A percentile compares a stretch with the other conserved stretches of the same genome.
Evolutionary conservation across 2,888 invertebrate genomes (phyloP).

Genomic region (Ophioninae sp.): DNA sequence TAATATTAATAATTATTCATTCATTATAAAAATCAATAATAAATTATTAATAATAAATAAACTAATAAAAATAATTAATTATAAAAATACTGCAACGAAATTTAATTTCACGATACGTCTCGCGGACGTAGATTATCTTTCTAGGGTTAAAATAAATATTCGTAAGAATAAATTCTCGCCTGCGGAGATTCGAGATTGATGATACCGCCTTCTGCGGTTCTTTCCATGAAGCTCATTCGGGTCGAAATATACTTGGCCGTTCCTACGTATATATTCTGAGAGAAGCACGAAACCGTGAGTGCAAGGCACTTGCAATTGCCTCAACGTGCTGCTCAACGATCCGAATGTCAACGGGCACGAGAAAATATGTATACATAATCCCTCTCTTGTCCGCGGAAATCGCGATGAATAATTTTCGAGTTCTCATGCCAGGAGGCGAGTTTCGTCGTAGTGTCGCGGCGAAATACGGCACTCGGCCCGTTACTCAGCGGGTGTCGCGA

Average conservation of each 20-base stretch:
- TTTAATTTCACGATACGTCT: too few species aligned
- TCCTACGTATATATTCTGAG: neutral
- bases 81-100: too few species aligned
- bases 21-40: too few species aligned
- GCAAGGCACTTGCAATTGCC: conserved; percentile 39
- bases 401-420: conserved; percentile 55
- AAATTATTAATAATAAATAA: too few species aligned
- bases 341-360: conserved; percentile 41
- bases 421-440: conserved; percentile 41
- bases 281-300: conserved; percentile 21
- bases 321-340: conserved; percentile 11
- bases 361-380: conserved; percentile 27
- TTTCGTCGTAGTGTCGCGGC: neutral
- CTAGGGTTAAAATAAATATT: conserved; percentile 13
- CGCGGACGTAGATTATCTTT: too few species aligned
- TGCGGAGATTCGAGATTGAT: conserved; percentile 35
- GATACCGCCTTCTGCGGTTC: conserved; percentile 16
- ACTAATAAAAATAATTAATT: too few species aligned
- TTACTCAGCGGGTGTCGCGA: conserved; percentile 52
- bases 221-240: neutral
- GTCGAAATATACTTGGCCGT: neutral
- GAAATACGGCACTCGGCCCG: conserved; percentile 9
- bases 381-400: conserved; percentile 3
- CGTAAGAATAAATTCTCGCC: conserved; percentile 46
- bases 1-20: too few species aligned